Evolutionary conservation across 2,113 vertebrate species (phyloP), one percentile per base, ranked within the genome.

Genomic region (Urocolius indicus): DNA sequence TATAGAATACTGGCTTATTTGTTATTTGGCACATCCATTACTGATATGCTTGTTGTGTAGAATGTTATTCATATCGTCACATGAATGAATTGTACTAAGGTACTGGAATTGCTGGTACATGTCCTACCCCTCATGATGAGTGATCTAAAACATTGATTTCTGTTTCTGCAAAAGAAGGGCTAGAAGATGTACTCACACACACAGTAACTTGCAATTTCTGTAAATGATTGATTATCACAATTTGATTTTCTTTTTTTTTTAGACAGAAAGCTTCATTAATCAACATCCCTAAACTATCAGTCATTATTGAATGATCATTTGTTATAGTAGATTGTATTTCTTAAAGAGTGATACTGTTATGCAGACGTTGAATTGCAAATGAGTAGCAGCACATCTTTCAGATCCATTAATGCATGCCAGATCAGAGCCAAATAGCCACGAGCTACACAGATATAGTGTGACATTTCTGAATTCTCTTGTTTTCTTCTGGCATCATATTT

Each of bases 281-380:
- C 55, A 88, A 73, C 13, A 38, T 8, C 36, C 5, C 17, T 89
- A 19, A 93, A 71, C 41, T 55, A 61, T 46, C 46, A 52, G 2
- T 79, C 34, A 68, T 46, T 63, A 71, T 14, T 62, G 27, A 79
- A 48, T 63, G 30, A 13, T 87, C 49, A 27, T 84, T 83, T 94
- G 34, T 83, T 92, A 45, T 45, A 96, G 69, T 20, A 68, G 38
- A 75, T 34, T 74, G 5, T 49, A 38, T 93, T 76, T 92, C 89
- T 67, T 89, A 45, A 9, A 41, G 32, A 84, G 46, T 78, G 20
- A 18, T 67, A 46, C 3, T 41, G 13, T 78, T 88, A 73, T n/a
- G 46, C 14, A 84, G 55, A 11, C 4, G 95, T 95, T 93, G 59
- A 86, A 86, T 94, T 87, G 67, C 79, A 93, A 89, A 91, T 80